Base-by-base conservation (phyloP, 2,888 invertebrate genomes). In the Amphipyra tragopoginis region DNA sequence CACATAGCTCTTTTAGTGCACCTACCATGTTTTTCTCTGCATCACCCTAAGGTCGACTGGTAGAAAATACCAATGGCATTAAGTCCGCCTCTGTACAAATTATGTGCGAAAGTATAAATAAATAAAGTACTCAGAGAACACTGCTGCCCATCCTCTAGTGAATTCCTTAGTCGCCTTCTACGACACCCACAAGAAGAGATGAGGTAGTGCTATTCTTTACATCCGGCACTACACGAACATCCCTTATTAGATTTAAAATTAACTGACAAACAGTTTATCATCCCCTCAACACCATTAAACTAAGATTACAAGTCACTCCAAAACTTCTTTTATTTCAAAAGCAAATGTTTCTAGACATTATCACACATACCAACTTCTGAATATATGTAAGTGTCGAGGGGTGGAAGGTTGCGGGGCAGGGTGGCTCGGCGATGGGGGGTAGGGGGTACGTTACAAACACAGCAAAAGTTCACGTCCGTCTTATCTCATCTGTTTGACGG, bases 401-500 rank as follows among this genome's bases (percentile, higher is more conserved):
- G 72, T 64, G 69, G 67, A 65, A 63, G 75, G 50, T 43, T 33
- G 56, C 43, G 53, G 63, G 70, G 72, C 70, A 59, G 66, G 55
- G 60, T 64, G 65, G 56, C 52, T 54, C 50, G 21, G 21, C 40
- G 65, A 58, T 65, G 60, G 56, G 75, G 70, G 78, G 75, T 65
- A 44, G 74, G 81, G 79, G 78, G 76, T 60, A 73, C 79, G 86
- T 60, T 79, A 79, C 79, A 79, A 79, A 79, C 82, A 88, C 89
- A 91, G 91, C 93, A 93, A 92, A 93, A 93, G 93, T 93, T 93
- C 90, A 92, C 89, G 89, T 91, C 86, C 84, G 82, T 69, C 86
- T 84, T 93, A 93, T 93, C 93, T 90, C 93, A 93, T 93, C 93
- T 90, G 90, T 93, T 93, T 93, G 93, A 93, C 93, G 94, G 90